A percentile compares a stretch with the other conserved stretches of the same genome.
These are phyloP conservation scores for chimpanzee (Pan troglodytes) DNA, from an alignment of 2,113 vertebrate species.

Conservation along the genomic window NHGRI_mPanTro3-v2.1_pri NC_072407.2:32754501-32755000, in stretches of 20 bases:
- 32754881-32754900: no score
- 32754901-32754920: no score
- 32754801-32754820: background rate
- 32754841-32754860: no score
- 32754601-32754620: background rate
- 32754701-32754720: background rate
- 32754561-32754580: background rate
- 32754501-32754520: background rate
- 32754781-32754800: background rate
- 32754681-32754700: background rate
- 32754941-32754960: no score
- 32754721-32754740: background rate
- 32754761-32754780: background rate
- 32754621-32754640: background rate
- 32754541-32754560: background rate
- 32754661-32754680: background rate
- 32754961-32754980: no score
- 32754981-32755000: no score
- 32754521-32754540: no score
- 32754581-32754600: background rate
- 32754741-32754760: background rate
- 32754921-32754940: no score
- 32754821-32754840: background rate
- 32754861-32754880: no score
- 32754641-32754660: background rate